These are phyloP conservation scores for Argyrosomus regius DNA, from an alignment of 2,797 vertebrate genomes.

Conservation along the genomic window DNA sequence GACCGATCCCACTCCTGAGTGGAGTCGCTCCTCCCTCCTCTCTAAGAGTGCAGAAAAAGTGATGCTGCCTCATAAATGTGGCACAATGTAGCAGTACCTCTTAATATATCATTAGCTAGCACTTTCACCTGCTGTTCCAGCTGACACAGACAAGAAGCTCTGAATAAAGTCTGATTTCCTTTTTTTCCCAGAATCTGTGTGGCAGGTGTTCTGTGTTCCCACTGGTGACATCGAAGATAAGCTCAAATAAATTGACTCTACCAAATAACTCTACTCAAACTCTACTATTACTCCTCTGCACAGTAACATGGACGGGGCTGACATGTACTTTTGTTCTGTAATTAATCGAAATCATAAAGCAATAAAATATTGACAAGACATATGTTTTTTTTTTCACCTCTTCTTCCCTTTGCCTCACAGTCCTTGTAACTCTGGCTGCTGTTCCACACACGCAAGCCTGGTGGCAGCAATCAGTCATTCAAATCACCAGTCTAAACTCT, in stretches of 20 bases:
- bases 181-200: neutral
- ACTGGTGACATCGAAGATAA: neutral
- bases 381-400: neutral
- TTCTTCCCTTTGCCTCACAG: neutral
- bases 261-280: too few relatives aligned
- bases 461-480: conserved; percentile 57
- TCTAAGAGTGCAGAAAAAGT: conserved; percentile 6
- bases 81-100: neutral
- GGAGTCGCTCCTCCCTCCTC: neutral
- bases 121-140: neutral
- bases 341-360: too few relatives aligned
- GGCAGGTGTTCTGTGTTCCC: neutral
- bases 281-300: too few relatives aligned
- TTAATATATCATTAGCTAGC: conserved; percentile 14
- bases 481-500: neutral
- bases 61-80: conserved; percentile 14
- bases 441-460: conserved; percentile 52
- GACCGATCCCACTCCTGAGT: neutral
- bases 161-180: conserved; percentile 8
- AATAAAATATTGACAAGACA: too few relatives aligned
- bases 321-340: too few relatives aligned
- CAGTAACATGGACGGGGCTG: too few relatives aligned
- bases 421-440: neutral
- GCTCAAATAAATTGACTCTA: neutral
- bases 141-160: neutral